These are phyloP conservation scores for Hydractinia echinata DNA, from an alignment of 30 jellyfish, hydroid and myxozoan species.

Conservation along the genomic window DNA sequence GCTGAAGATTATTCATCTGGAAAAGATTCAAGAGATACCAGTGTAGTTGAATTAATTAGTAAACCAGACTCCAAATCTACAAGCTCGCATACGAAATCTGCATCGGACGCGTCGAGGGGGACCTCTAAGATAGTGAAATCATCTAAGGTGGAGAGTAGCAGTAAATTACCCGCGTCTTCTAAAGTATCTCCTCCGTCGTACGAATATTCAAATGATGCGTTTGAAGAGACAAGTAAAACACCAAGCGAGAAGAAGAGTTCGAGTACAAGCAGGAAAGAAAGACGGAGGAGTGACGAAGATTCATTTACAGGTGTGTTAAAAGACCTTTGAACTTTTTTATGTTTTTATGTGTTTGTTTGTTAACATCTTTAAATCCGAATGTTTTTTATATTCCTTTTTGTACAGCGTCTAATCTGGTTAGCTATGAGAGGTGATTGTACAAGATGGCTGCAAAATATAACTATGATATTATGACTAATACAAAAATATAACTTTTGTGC, in stretches of 20 bases:
- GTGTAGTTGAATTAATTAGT: neutral
- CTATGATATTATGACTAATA: no score
- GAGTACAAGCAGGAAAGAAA: neutral
- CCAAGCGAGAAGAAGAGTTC: neutral
- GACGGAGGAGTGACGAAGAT: slow-evolving; percentile 14
- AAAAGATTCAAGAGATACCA: slow-evolving; percentile 4
- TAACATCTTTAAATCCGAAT: no score
- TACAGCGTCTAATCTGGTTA: no score
- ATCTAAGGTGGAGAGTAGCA: no score
- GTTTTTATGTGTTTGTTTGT: no score
- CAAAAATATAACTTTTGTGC: no score
- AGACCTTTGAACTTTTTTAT: no score
- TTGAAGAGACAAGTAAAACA: slow-evolving; percentile 7
- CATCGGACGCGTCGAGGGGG: neutral
- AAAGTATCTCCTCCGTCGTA: neutral
- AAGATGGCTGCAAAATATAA: no score
- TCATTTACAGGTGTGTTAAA: slow-evolving; percentile 21
- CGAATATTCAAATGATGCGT: slow-evolving; percentile 20
- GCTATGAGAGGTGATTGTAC: no score
- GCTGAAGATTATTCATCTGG: slow-evolving; percentile 27
- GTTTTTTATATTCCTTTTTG: no score
- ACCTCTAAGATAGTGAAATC: neutral
- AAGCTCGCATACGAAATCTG: neutral
- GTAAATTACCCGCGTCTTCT: no score
- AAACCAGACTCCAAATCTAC: neutral